phyloP scores from a whole-genome alignment of 1,140 invertebrate genomes.

The Phortica variegata region DNA sequence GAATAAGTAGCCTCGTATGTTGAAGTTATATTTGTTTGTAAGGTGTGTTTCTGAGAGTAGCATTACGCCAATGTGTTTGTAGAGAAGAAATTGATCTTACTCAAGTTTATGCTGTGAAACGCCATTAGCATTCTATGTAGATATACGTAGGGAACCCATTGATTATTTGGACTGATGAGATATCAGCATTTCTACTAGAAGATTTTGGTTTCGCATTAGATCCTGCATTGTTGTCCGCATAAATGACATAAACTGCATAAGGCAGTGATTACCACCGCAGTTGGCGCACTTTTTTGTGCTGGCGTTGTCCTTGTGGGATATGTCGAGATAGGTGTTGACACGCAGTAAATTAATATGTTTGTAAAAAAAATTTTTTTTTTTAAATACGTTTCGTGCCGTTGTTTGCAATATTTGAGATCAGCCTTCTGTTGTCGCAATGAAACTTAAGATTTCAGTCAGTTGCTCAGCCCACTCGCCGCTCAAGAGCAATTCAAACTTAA shows the following conservation, averaged over 20 bases:
- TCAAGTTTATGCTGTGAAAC: slow-evolving; percentile 3
- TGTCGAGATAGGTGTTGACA: neutral
- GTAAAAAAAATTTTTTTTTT: no score
- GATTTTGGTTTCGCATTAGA: neutral
- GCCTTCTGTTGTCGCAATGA: no score
- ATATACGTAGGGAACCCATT: neutral
- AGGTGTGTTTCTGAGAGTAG: no score
- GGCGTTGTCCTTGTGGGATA: no score
- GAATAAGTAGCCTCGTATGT: neutral
- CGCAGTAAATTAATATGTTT: no score
- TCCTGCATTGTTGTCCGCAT: neutral
- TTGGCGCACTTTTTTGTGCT: no score
- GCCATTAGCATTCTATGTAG: neutral
- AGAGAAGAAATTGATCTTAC: neutral
- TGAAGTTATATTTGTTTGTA: slow-evolving; percentile 8
- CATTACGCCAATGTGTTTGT: slow-evolving; percentile 1
- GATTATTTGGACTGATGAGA: neutral
- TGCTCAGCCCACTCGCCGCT: no score
- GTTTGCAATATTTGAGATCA: no score
- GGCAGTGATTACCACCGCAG: neutral
- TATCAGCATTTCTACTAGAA: neutral
- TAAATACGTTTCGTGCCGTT: no score
- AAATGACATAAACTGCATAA: neutral
- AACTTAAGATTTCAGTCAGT: no score
- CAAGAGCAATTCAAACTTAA: no score